Conservation (phyloP, 2,113 vertebrate species). For the Rhinolophus sinicus region DNA sequence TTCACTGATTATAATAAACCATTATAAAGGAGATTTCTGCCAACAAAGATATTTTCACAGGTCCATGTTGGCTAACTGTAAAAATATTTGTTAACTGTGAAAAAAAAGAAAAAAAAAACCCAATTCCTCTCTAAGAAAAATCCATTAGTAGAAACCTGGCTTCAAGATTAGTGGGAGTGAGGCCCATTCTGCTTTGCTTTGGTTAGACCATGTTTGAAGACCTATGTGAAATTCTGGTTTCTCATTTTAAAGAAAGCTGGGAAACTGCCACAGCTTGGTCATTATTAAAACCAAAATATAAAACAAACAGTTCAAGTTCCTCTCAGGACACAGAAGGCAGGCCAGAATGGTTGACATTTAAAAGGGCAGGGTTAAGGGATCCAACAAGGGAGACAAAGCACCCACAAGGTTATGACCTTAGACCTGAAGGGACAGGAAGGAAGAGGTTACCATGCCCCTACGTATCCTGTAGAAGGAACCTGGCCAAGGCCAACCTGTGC, state of each 20-base stretch:
- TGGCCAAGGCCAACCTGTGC: background rate
- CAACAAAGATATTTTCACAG: constrained; percentile 12
- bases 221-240: background rate
- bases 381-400: background rate
- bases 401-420: background rate
- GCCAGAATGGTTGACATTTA: background rate
- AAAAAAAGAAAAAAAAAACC: no score
- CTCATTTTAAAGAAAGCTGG: background rate
- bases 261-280: background rate
- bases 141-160: background rate
- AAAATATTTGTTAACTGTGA: background rate
- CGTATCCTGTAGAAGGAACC: background rate
- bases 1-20: constrained; percentile 30
- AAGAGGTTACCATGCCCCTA: background rate
- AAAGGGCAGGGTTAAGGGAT: background rate
- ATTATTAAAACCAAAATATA: background rate
- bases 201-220: background rate
- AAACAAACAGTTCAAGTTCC: background rate
- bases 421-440: background rate
- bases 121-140: background rate
- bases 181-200: background rate
- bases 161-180: background rate
- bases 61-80: background rate
- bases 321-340: background rate
- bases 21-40: constrained; percentile 19